Base-by-base conservation (phyloP, 2,888 invertebrate genomes). In the Thecophora atra region DNA sequence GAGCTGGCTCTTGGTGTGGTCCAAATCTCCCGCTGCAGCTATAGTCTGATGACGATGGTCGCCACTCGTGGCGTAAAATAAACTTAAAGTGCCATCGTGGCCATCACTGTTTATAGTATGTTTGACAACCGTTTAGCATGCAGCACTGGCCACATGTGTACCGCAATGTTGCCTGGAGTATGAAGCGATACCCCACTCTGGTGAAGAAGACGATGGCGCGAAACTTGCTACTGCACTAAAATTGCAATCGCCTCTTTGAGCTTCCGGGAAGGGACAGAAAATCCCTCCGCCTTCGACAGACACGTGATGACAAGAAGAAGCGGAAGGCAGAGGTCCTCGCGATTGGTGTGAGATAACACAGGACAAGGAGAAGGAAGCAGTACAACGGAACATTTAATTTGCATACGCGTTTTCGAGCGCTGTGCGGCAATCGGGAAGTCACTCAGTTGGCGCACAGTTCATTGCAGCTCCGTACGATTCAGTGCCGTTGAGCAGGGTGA, bases 351-450 rank as follows among this genome's bases (percentile, higher is more conserved):
- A n/a, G 54, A 15, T 6, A 54, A 19, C 54, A 54, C 21, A 54
- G 8, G 3, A 58, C 5, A 58, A 21, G 26, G 11, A 58, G 4
- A 24, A 58, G 7, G 26, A 54, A 28, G 30, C 19, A 54, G 37
- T 26, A 19, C 60, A 30, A 60, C 47, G 5, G 15, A 21, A 37
- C 81, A 82, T 81, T 75, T 80, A 82, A 81, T 81, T 81, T 81
- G 81, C 81, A 81, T 81, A 81, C 79, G 81, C 82, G 81, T 80
- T 81, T 80, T 80, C 80, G 80, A 5, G 58, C 58, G 11, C 24
- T 54, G 54, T 54, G 21, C 11, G n/a, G 11, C 21, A n/a, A n/a
- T 54, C 21, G 51, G 17, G 17, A n/a, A 6, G n/a, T 24, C 54
- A 11, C 19, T 11, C 54, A 21, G n/a, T 24, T n/a, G 37, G 17